Conservation (phyloP, 2,888 invertebrate species). For the Nymphalis polychloros region DNA sequence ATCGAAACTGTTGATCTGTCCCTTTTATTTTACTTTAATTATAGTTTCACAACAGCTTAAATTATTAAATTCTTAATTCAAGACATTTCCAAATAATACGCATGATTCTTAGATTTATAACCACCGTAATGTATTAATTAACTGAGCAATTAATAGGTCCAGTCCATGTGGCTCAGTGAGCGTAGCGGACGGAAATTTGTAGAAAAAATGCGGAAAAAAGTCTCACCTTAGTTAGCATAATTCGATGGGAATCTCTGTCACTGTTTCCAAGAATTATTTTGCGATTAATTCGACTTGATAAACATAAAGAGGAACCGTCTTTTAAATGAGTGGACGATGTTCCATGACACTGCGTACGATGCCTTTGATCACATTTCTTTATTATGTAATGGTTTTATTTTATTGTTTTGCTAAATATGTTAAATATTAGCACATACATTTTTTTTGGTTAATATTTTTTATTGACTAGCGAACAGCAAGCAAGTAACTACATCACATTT, state of each 20-base stretch:
- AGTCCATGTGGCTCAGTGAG: conserved; percentile 58
- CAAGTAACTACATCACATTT: no score
- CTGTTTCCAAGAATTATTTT: conserved; percentile 27
- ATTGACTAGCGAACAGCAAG: no score
- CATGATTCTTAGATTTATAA: conserved; percentile 29
- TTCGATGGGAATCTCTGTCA: conserved; percentile 50
- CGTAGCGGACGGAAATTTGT: conserved; percentile 39
- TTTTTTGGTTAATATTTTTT: no score
- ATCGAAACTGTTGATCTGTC: background rate
- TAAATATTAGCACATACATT: no score
- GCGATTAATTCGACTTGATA: conserved; percentile 25
- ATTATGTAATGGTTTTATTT: background rate
- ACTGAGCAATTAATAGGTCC: conserved; percentile 58
- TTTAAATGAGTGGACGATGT: conserved; percentile 8
- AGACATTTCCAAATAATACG: conserved; percentile 17
- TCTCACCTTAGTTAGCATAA: conserved; percentile 45
- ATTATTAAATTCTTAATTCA: conserved; percentile 15
- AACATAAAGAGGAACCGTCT: conserved; percentile 20
- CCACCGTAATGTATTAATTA: conserved; percentile 58
- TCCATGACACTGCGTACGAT: conserved; percentile 8
- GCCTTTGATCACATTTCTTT: conserved; percentile 11
- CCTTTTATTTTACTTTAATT: conserved; percentile 15
- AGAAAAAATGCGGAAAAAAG: conserved; percentile 50
- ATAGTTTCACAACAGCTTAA: conserved; percentile 17
- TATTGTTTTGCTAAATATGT: no score